Percentiles rank a stretch among this genome's conserved stretches.
phyloP scores from a whole-genome alignment of 2,888 invertebrate genomes.

The Campoletis raptor region DNA sequence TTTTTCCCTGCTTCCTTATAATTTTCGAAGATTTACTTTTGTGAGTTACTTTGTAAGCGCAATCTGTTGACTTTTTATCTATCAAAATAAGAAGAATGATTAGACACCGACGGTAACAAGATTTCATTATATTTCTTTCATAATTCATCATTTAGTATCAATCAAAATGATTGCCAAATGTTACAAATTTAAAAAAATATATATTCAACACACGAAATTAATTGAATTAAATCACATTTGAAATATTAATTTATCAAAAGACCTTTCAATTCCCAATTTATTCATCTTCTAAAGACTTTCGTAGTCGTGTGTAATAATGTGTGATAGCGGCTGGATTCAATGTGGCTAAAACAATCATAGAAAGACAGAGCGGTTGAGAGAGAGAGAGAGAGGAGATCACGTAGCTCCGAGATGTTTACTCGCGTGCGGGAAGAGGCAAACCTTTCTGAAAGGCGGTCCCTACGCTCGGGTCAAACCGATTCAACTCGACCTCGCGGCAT shows the following conservation, averaged over 20 bases:
- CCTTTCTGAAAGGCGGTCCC: constrained; percentile 58
- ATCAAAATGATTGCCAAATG: neutral
- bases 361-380: neutral
- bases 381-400: constrained; percentile 59
- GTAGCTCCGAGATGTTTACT: constrained; percentile 77
- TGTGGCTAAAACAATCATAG: neutral
- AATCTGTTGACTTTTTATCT: neutral
- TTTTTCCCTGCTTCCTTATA: neutral
- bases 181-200: neutral
- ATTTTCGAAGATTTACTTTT: neutral
- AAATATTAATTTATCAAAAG: neutral
- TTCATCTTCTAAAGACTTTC: neutral
- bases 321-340: constrained; percentile 5
- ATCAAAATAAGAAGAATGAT: neutral
- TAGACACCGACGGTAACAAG: too few relatives aligned
- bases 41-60: neutral
- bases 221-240: neutral
- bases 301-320: neutral
- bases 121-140: too few relatives aligned
- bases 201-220: neutral
- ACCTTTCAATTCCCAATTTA: neutral
- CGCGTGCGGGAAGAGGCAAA: constrained; percentile 75
- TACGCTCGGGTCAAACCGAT: constrained; percentile 78
- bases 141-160: too few relatives aligned
- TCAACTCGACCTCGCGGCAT: constrained; percentile 77